Evolutionary conservation across 2,888 invertebrate species (phyloP).

Genomic region (Lysandra bellargus): DNA sequence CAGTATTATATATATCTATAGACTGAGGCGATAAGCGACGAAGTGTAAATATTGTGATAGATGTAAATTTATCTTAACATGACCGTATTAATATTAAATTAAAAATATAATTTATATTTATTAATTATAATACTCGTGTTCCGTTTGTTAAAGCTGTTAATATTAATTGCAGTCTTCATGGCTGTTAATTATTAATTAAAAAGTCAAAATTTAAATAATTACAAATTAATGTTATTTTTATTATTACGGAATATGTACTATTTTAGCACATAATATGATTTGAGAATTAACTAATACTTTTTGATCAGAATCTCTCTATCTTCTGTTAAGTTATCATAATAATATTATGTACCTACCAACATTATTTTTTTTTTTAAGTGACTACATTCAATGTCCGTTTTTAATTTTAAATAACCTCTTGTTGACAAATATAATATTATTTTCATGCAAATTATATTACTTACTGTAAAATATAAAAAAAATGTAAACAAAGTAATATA

Average conservation of each 20-base stretch:
- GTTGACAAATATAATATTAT: not conserved
- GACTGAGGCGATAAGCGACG: conserved; percentile 7
- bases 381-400: not conserved
- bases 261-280: too few relatives aligned
- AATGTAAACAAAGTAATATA: not conserved
- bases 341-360: too few relatives aligned
- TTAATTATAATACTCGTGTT: not conserved
- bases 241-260: too few relatives aligned
- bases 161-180: not conserved
- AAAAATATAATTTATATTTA: not conserved
- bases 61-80: not conserved
- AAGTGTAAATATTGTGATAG: conserved; percentile 22
- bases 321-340: too few relatives aligned
- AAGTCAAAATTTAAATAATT: not conserved
- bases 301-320: too few relatives aligned
- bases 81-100: not conserved
- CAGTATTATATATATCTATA: not conserved
- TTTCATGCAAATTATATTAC: not conserved
- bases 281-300: too few relatives aligned
- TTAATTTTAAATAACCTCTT: not conserved
- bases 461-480: not conserved
- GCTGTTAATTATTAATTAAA: not conserved
- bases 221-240: not conserved
- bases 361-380: too few relatives aligned
- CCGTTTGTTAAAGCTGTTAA: not conserved